Conservation (phyloP, 1,140 invertebrate species). For the Leptinotarsa texana region DNA sequence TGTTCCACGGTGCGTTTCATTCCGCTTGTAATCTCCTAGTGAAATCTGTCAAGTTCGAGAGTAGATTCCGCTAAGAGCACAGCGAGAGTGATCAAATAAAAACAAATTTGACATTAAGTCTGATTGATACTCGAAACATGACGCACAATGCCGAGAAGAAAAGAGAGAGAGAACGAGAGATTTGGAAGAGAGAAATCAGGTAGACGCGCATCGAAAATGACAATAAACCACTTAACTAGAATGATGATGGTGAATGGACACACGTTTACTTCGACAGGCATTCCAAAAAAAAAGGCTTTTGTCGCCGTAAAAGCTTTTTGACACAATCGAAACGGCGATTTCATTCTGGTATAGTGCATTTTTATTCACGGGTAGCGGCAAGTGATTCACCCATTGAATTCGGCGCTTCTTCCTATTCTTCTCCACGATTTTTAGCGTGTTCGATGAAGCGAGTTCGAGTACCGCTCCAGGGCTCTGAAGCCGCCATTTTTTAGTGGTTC, state of each 20-base stretch:
- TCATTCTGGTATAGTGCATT: constrained; percentile 39
- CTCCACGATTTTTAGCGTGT: constrained; percentile 25
- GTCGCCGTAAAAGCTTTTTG: constrained; percentile 56
- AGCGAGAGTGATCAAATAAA: constrained; percentile 47
- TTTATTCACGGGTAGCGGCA: constrained; percentile 49
- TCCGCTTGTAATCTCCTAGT: constrained; percentile 37
- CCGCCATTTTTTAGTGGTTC: constrained; percentile 40
- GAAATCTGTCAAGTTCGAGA: constrained; percentile 41
- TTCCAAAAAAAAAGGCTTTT: constrained; percentile 52
- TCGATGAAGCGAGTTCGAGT: constrained; percentile 41
- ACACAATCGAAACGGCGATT: constrained; percentile 51
- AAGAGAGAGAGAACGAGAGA: constrained; percentile 11
- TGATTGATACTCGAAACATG: constrained; percentile 52
- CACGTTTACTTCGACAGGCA: constrained; percentile 52
- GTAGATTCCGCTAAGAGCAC: constrained; percentile 28
- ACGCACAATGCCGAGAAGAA: constrained; percentile 30
- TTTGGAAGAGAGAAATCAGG: constrained; percentile 35
- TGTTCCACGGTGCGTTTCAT: constrained; percentile 17
- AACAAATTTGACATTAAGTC: constrained; percentile 53
- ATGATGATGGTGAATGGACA: constrained; percentile 54
- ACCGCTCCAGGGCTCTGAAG: constrained; percentile 29
- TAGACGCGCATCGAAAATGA: constrained; percentile 48
- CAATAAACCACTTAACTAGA: constrained; percentile 56
- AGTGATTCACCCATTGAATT: constrained; percentile 51
- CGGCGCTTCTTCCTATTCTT: constrained; percentile 38